Evolutionary conservation across 2,797 vertebrate species (phyloP), one percentile per base, ranked within the genome.

Genomic region (Clamator glandarius): DNA sequence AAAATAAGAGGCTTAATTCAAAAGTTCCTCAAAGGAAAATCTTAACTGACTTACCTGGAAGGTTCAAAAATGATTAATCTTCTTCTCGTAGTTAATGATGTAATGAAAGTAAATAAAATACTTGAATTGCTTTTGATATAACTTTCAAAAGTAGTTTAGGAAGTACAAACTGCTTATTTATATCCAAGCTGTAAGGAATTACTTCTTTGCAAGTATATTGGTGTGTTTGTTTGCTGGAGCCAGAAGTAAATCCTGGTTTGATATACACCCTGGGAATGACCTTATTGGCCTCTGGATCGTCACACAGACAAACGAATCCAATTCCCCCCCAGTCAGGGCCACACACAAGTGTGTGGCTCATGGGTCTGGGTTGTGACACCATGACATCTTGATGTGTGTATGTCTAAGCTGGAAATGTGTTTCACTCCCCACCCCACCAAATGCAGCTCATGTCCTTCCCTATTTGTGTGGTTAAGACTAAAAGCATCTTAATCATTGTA

Each of bases 301-400:
- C n/a, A n/a, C n/a, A n/a, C n/a, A n/a, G n/a, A n/a, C n/a, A n/a
- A n/a, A n/a, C n/a, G n/a, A n/a, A n/a, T n/a, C n/a, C n/a, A n/a
- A n/a, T n/a, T n/a, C n/a, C n/a, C n/a, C n/a, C n/a, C n/a, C n/a
- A n/a, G n/a, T n/a, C n/a, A n/a, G n/a, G n/a, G n/a, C n/a, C n/a
- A n/a, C n/a, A n/a, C n/a, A n/a, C n/a, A n/a, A n/a, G n/a, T n/a
- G n/a, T n/a, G n/a, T n/a, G n/a, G n/a, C n/a, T n/a, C n/a, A n/a
- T n/a, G n/a, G n/a, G n/a, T n/a, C n/a, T n/a, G n/a, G n/a, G n/a
- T n/a, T n/a, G n/a, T n/a, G n/a, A n/a, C n/a, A n/a, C n/a, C n/a
- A 0, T 12, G 31, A 39, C 11, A 7, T 57, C 4, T 36, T 25
- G 20, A 0, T 13, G 7, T 24, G 1, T 8, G 18, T 21, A 12